Base-by-base conservation (phyloP, 2,888 invertebrate species). In the Drosophila tripunctata region DNA sequence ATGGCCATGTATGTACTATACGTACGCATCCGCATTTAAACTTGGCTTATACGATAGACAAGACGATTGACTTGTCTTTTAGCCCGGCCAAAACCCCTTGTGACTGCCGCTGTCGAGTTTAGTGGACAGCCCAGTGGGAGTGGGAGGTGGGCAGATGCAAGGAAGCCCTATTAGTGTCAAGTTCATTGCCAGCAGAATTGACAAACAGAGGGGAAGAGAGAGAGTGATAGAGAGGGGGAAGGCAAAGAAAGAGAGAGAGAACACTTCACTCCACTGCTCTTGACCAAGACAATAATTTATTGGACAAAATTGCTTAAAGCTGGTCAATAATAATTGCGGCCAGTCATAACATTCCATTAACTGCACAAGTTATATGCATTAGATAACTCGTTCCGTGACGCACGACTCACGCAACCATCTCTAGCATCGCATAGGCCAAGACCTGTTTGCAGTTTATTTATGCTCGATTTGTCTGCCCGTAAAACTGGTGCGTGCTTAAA, bases 141-240 rank as follows among this genome's bases (percentile, higher is more conserved):
- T 10, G 5, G 8, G 4, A 31, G 50, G 22, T 40, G 21, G 57
- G 57, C 45, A 66, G n/a, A n/a, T n/a, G n/a, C n/a, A n/a, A n/a
- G 72, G 88, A 90, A 90, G 70, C 89, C 89, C 72, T 89, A 90
- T 88, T 87, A 90, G 86, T 89, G 90, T 87, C 89, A 90, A 89
- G 90, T 89, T 89, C 89, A 89, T 88, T 90, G 89, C 80, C 89
- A 87, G 86, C 89, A 87, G 86, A 84, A 83, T 73, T 73, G 73
- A 67, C 83, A 80, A 80, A 69, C 51, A 47, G 17, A 15, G 6
- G 35, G 27, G 21, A 4, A 15, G 17, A 19, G n/a, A 44, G 44
- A 27, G 10, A 7, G 24, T 6, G 5, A 12, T 4, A n/a, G 6
- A 35, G 35, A 7, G 35, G 5, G 35, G 24, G 55, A 27, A 8